phyloP scores from a whole-genome alignment of 2,888 invertebrate species.

The Brachyptera putata region DNA sequence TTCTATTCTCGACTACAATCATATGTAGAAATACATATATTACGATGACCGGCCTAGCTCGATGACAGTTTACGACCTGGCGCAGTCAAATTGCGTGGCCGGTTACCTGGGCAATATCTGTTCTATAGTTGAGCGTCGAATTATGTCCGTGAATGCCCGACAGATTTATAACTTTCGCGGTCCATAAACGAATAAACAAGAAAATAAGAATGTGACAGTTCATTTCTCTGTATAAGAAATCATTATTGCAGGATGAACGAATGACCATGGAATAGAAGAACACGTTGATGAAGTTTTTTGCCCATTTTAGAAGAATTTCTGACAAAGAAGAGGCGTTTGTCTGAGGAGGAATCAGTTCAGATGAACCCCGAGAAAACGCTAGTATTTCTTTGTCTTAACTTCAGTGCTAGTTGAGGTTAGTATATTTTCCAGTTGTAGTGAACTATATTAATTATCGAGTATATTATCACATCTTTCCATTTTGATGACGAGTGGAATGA shows the following conservation, averaged over 20 bases:
- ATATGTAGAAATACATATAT: no score
- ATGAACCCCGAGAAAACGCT: not conserved
- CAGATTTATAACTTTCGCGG: not conserved
- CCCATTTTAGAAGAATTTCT: not conserved
- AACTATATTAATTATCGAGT: no score
- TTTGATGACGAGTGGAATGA: no score
- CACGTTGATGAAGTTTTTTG: not conserved
- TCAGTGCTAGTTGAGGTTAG: no score
- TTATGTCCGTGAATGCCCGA: not conserved
- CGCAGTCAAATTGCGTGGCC: not conserved
- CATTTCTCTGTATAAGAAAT: no score
- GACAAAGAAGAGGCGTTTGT: not conserved
- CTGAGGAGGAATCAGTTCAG: not conserved
- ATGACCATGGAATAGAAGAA: not conserved
- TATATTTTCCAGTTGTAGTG: no score
- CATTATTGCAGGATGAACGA: constrained; percentile 1
- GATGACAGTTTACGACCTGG: constrained; percentile 2
- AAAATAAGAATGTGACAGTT: not conserved
- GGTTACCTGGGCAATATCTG: not conserved
- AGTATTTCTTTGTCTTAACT: not conserved
- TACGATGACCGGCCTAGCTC: no score
- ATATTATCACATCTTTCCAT: no score
- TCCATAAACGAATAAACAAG: not conserved
- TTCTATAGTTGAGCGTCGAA: not conserved
- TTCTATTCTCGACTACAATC: no score